Evolutionary conservation across 2,888 invertebrate species (phyloP).

Genomic region (Eumacrocentrus americanus): DNA sequence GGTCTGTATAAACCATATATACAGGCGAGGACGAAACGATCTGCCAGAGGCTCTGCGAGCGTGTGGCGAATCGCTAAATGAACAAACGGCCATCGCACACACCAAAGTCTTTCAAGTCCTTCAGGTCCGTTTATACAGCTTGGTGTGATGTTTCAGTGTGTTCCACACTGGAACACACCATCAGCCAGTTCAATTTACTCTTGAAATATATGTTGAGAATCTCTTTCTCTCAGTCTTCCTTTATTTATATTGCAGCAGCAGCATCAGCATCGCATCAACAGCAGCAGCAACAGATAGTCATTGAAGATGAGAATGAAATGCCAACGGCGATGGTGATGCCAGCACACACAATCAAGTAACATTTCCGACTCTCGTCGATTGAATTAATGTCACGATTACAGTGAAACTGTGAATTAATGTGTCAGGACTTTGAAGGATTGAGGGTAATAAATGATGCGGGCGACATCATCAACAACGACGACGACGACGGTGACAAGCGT

Average conservation of each 20-base stretch:
- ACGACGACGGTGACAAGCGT: neutral
- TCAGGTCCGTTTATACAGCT: slow-evolving; percentile 21
- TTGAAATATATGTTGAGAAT: slow-evolving; percentile 38
- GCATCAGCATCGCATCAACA: slow-evolving; percentile 32
- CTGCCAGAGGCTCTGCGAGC: slow-evolving; percentile 40
- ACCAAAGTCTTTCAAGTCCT: slow-evolving; percentile 15
- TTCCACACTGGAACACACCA: slow-evolving; percentile 17
- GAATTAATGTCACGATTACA: slow-evolving; percentile 31
- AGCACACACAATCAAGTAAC: slow-evolving; percentile 20
- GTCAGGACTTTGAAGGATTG: slow-evolving; percentile 26
- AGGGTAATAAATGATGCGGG: slow-evolving; percentile 25
- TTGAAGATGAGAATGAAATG: slow-evolving; percentile 23
- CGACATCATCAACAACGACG: neutral
- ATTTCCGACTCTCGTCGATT: slow-evolving; percentile 22
- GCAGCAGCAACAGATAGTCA: slow-evolving; percentile 25
- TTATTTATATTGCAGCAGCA: neutral
- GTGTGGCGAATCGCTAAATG: slow-evolving; percentile 51
- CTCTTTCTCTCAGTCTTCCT: neutral
- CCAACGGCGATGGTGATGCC: slow-evolving; percentile 17
- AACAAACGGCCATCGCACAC: slow-evolving; percentile 40
- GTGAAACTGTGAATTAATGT: slow-evolving; percentile 26
- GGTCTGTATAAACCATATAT: too few relatives aligned
- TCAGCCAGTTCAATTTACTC: slow-evolving; percentile 34
- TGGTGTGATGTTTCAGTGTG: neutral
- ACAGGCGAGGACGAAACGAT: slow-evolving; percentile 15